Base-by-base conservation (phyloP, 53 echinoderm and acorn worm species). In the Henricia sp. region DNA sequence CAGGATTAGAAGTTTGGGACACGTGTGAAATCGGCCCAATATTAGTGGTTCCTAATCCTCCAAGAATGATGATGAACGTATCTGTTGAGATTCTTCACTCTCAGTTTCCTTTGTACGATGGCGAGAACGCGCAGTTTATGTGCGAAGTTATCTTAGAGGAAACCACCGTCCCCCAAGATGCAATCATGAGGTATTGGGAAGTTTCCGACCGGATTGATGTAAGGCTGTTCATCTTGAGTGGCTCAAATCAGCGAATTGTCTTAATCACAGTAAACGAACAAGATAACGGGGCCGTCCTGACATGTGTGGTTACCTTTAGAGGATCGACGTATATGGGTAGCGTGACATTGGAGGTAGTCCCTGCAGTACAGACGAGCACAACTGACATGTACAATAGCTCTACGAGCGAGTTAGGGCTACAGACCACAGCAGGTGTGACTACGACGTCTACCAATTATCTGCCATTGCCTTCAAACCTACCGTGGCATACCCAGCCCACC, bases 401-500 rank as follows among this genome's bases (percentile, higher is more conserved):
- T 32, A 9, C 23, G 62, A 14, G 33, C 0, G 30, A 0, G 37
- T 42, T 54, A 17, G 14, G 10, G 40, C 59, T 43, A n/a, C 16
- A 76, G 41, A 57, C 76, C 59, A 76, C 76, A 26, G 14, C 76
- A 58, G 76, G 39, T 29, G 59, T 43, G 41, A 59, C 5, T 10
- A 6, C 41, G 1, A 21, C 57, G 39, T 40, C 29, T 28, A 58
- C 59, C 39, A 25, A 28, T 29, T 16, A n/a, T 29, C 26, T 38
- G 30, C 40, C 27, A 14, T n/a, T 35, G 14, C 36, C 51, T 11
- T 26, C n/a, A 59, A 58, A 41, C 58, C 76, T 52, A 28, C 76
- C 76, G 25, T 76, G 76, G 76, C 59, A 76, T 76, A 20, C 76
- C 26, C 39, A 21, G 3, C 80, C n/a, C n/a, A 80, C 30, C 42